Evolutionary conservation across 2,113 vertebrate species (phyloP).

Genomic region (Sceloporus undulatus): DNA sequence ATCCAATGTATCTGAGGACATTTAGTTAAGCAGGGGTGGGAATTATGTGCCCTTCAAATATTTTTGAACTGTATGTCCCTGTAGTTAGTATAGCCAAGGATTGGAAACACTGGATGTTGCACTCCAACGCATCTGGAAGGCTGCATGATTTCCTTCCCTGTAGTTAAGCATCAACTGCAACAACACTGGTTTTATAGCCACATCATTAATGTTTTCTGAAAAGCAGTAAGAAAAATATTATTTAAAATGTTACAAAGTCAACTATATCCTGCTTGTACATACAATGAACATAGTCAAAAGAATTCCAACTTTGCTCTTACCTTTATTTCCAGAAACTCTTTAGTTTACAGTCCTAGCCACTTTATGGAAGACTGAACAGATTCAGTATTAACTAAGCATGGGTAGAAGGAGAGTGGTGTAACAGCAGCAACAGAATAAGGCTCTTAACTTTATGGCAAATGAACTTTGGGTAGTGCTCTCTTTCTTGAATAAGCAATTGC

Average conservation of each 20-base stretch:
- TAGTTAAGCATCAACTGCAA: background rate
- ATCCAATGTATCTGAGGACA: too few species aligned
- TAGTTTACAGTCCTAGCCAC: background rate
- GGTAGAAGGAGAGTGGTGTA: background rate
- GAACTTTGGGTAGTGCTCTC: background rate
- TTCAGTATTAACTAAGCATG: background rate
- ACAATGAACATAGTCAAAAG: background rate
- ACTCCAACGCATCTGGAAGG: background rate
- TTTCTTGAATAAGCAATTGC: background rate
- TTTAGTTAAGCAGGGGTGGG: too few species aligned
- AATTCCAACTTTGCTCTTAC: background rate
- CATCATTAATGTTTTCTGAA: background rate
- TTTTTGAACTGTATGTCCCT: too few species aligned
- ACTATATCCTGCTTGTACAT: background rate
- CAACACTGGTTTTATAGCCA: background rate
- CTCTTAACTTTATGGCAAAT: background rate
- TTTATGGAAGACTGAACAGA: background rate
- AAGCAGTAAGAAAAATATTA: background rate
- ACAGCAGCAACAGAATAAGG: background rate
- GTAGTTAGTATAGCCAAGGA: too few species aligned
- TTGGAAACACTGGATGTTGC: too few species aligned
- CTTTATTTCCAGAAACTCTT: background rate
- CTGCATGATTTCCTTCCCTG: background rate
- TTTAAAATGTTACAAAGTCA: background rate
- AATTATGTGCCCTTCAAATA: too few species aligned